phyloP scores from a whole-genome alignment of 2,797 vertebrate genomes.

The Poeciliopsis gracilis region DNA sequence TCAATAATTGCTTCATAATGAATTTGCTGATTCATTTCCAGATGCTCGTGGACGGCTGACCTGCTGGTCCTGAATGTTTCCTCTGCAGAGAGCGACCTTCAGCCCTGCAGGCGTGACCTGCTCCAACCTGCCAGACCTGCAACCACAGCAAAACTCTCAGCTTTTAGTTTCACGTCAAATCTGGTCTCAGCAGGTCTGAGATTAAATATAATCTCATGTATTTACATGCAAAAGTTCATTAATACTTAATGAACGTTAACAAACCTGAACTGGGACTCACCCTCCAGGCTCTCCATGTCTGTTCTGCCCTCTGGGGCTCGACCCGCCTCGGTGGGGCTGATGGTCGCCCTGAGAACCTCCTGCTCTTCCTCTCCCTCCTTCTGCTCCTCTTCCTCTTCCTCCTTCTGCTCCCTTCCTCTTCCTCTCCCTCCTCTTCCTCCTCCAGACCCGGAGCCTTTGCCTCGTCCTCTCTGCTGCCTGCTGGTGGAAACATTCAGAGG shows the following conservation, averaged over 20 bases:
- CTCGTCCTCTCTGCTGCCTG: not conserved
- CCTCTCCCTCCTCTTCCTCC: not conserved
- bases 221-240: too few relatives aligned
- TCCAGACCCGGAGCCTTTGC: not conserved
- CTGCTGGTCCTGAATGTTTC: conserved; percentile 77
- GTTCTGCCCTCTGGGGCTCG: not conserved
- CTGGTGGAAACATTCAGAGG: not conserved
- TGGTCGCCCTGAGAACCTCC: not conserved
- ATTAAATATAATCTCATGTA: too few relatives aligned
- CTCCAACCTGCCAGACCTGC: conserved; percentile 20
- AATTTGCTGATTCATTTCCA: not conserved
- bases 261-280: conserved; percentile 1
- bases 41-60: conserved; percentile 74
- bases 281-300: not conserved
- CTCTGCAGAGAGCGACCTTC: conserved; percentile 72
- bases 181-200: not conserved
- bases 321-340: not conserved
- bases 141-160: conserved; percentile 23
- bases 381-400: not conserved
- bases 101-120: conserved; percentile 76
- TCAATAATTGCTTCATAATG: not conserved
- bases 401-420: not conserved
- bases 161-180: not conserved
- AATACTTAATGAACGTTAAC: too few relatives aligned
- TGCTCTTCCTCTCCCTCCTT: not conserved